Percentiles rank a stretch among this genome's conserved stretches.
Evolutionary conservation across 2,888 invertebrate species (phyloP).

Genomic region (Noctuana brunneofusca): DNA sequence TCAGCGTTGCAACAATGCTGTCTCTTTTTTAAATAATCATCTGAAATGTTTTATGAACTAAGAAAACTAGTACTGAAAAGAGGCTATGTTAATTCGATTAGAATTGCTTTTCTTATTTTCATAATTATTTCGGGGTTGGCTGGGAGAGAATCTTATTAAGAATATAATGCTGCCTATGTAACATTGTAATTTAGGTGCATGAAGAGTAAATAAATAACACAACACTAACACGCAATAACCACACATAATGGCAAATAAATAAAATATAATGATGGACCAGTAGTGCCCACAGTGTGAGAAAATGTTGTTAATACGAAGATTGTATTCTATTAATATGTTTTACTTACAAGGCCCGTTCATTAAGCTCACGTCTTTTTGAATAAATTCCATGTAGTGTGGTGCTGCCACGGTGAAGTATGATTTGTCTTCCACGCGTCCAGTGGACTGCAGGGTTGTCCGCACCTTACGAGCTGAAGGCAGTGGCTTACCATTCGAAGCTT

Average conservation of each 20-base stretch:
- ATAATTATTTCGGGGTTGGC: too few relatives aligned
- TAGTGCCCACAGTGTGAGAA: too few relatives aligned
- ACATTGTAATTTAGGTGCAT: too few relatives aligned
- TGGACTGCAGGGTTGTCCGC: conserved; percentile 56
- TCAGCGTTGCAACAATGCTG: conserved; percentile 56
- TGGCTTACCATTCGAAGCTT: conserved; percentile 48
- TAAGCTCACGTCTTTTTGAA: conserved; percentile 58
- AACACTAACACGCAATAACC: too few relatives aligned
- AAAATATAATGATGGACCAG: too few relatives aligned
- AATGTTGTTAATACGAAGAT: too few relatives aligned
- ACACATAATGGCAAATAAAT: too few relatives aligned
- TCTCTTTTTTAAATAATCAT: conserved; percentile 54
- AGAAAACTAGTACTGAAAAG: not conserved
- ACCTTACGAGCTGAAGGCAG: conserved; percentile 63
- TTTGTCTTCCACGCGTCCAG: conserved; percentile 59
- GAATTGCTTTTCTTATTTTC: too few relatives aligned
- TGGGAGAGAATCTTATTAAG: too few relatives aligned
- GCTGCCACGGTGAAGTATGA: conserved; percentile 55
- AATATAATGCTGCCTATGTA: too few relatives aligned
- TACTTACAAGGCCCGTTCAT: conserved; percentile 58
- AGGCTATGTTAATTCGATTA: too few relatives aligned
- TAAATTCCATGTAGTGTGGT: conserved; percentile 56
- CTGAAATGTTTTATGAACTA: conserved; percentile 46
- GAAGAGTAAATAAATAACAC: too few relatives aligned
- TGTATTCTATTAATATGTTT: not conserved